Evolutionary conservation across 2,113 vertebrate genomes (phyloP), one percentile per base, ranked within the genome.

Genomic region (Pseudorhombus dupliciocellatus): DNA sequence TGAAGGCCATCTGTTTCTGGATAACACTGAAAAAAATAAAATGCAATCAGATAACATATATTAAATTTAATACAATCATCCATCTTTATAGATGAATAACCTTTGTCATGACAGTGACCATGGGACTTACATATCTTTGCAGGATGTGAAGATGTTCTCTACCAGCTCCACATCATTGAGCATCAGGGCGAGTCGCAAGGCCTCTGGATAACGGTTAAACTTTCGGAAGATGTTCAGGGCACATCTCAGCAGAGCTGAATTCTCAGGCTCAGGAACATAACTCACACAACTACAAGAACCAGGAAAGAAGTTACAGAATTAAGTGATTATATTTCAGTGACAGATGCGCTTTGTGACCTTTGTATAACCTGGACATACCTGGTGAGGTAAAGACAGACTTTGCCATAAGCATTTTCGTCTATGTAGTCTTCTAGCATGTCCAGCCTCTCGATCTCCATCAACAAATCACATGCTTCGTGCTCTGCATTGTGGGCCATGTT

Each of bases 401-500:
- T 99, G 65, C 97, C 92, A 21, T 98, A 99, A 10, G 98, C 97
- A 0, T 97, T 98, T 70, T 98, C 97, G 37, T 99, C 98, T 0
- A 99, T 99, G 88, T 99, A 97, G 68, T 95, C 91, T 86, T 98
- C 96, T 76, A 99, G 90, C 97, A 99, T 98, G 77, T 98, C 96
- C 62, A 99, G 95, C 80, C 95, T 95, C 79, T 99, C 98, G 0
- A 99, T 96, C 86, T 99, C 98, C 98, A 99, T 99, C 21, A 99
- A 95, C 70, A 99, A 91, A 87, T 99, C 98, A 4, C 98, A 99
- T 15, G 98, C 98, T 86, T 99, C 97, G 0, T 98, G 97, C 86
- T 99, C 98, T 0, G 97, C 97, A 0, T 99, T 99, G 90, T 99
- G 97, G 7, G 95, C 97, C 98, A 99, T 99, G 90, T 99, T 98